phyloP scores from a whole-genome alignment of 1,140 invertebrate species.

The Pseudomyrmex concolor region DNA sequence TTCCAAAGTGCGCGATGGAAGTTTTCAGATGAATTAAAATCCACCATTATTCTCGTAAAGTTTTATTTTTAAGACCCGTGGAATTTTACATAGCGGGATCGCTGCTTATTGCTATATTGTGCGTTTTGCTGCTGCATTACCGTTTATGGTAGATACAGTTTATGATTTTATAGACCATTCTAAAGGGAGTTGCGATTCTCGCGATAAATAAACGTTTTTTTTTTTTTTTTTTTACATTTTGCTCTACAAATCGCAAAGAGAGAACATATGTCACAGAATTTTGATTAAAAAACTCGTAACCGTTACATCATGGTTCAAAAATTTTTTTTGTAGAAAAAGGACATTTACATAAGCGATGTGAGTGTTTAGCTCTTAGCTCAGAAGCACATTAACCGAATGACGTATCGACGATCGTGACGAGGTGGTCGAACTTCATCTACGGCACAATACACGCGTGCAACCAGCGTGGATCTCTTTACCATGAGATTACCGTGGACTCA shows the following conservation, averaged over 20 bases:
- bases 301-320: too few species aligned
- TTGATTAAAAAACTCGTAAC: too few species aligned
- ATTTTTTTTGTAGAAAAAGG: background rate
- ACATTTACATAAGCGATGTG: background rate
- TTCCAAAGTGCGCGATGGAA: slow-evolving; percentile 11
- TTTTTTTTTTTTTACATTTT: too few species aligned
- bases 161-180: too few species aligned
- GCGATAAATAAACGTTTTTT: too few species aligned
- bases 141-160: too few species aligned
- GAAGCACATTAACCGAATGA: background rate
- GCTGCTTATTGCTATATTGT: too few species aligned
- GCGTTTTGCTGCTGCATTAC: too few species aligned
- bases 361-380: background rate
- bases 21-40: slow-evolving; percentile 28
- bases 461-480: slow-evolving; percentile 59
- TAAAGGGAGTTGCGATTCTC: too few species aligned
- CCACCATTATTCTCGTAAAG: background rate
- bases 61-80: background rate
- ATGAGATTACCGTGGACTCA: slow-evolving; percentile 72
- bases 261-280: too few species aligned
- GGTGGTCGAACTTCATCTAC: background rate
- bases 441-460: background rate
- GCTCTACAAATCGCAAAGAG: too few species aligned
- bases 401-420: background rate
- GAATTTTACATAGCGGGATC: too few species aligned